phyloP scores from a whole-genome alignment of 2,888 invertebrate genomes.

The Mechanitis mazaeus region DNA sequence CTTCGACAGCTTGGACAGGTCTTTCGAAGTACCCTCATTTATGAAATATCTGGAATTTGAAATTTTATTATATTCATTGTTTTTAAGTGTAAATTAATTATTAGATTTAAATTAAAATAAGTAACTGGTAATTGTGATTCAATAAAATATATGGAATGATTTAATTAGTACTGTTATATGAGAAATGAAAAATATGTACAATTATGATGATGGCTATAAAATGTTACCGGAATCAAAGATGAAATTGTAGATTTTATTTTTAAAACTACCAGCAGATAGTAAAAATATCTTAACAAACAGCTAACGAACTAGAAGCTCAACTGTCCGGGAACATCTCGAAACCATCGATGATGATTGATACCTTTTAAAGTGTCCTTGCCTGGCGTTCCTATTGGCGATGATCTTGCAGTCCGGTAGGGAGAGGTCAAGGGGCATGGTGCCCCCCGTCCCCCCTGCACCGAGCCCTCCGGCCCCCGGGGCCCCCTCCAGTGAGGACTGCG shows the following conservation, averaged over 20 bases:
- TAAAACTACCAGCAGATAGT: too few species aligned
- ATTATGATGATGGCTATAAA: not conserved
- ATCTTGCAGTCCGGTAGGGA: slow-evolving; percentile 70
- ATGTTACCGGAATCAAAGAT: too few species aligned
- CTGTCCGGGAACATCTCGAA: not conserved
- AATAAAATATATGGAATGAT: too few species aligned
- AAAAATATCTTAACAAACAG: too few species aligned
- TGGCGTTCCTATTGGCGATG: slow-evolving; percentile 69
- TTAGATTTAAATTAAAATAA: not conserved
- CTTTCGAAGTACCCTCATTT: slow-evolving; percentile 66
- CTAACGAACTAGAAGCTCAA: too few species aligned
- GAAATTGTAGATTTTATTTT: too few species aligned
- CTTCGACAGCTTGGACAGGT: slow-evolving; percentile 66
- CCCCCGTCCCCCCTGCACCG: slow-evolving; percentile 59
- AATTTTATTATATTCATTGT: not conserved
- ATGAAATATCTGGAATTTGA: slow-evolving; percentile 53
- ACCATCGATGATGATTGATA: slow-evolving; percentile 5
- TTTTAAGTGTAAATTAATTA: not conserved
- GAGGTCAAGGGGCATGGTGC: slow-evolving; percentile 53
- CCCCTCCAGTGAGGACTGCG: slow-evolving; percentile 38
- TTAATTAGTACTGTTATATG: too few species aligned
- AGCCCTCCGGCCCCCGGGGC: slow-evolving; percentile 35
- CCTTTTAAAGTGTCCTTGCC: slow-evolving; percentile 45
- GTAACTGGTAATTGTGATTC: not conserved
- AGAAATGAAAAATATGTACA: slow-evolving; percentile 6